These are phyloP conservation scores for Pelecanoides urinatrix DNA, from an alignment of 2,113 vertebrate genomes.

Conservation along the genomic window DNA sequence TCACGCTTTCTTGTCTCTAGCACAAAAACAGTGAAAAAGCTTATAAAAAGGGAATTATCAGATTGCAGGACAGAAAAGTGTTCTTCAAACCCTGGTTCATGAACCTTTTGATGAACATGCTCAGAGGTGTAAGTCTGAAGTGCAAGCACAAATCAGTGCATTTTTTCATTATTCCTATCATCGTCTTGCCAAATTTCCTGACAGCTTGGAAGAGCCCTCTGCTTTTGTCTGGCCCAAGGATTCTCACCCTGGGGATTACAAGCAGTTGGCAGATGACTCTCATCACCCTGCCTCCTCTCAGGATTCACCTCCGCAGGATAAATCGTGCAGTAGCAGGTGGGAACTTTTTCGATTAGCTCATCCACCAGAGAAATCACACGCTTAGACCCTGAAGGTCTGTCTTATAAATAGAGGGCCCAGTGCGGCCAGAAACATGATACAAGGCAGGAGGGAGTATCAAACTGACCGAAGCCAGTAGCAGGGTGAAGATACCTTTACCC, in stretches of 20 bases:
- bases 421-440: not conserved
- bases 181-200: not conserved
- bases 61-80: not conserved
- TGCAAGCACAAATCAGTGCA: not conserved
- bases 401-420: not conserved
- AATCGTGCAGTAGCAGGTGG: not conserved
- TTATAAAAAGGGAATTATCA: slow-evolving; percentile 8
- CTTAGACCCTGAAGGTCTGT: not conserved
- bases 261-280: not conserved
- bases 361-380: not conserved
- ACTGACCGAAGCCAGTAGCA: not conserved
- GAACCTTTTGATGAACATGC: not conserved
- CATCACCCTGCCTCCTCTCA: not conserved
- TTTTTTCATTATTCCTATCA: not conserved
- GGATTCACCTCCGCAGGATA: not conserved
- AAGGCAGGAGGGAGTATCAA: not conserved
- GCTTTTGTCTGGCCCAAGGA: not conserved
- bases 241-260: slow-evolving; percentile 4
- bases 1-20: not conserved
- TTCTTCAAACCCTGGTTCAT: not conserved
- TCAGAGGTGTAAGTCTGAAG: not conserved
- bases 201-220: not conserved
- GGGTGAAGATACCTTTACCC: not conserved
- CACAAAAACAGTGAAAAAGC: not conserved
- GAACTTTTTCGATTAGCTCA: not conserved